Conservation (phyloP, 2,888 invertebrate species). For the Dasypolia templi region DNA sequence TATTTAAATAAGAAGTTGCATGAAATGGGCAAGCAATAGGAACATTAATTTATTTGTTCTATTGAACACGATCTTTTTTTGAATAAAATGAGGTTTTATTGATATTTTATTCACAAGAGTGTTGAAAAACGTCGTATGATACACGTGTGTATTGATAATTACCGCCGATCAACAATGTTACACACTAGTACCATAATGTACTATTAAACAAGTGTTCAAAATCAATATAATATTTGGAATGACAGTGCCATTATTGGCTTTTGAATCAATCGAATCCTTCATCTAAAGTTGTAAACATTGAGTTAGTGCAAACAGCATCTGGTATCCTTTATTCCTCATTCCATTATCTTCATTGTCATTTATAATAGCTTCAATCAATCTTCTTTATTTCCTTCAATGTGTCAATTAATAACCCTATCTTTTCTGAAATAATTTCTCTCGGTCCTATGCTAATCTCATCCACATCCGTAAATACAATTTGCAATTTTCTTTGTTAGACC, state of each 20-base stretch:
- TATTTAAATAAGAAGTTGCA: too few relatives aligned
- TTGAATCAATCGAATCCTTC: background rate
- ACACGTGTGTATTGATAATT: too few relatives aligned
- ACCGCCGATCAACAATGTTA: too few relatives aligned
- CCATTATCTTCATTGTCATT: slow-evolving; percentile 6
- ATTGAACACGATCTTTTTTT: too few relatives aligned
- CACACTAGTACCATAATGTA: too few relatives aligned
- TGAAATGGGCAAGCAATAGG: too few relatives aligned
- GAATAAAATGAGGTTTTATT: too few relatives aligned
- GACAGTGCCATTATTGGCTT: background rate
- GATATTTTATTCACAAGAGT: too few relatives aligned
- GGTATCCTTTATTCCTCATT: background rate
- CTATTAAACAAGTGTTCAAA: too few relatives aligned
- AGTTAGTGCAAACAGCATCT: background rate
- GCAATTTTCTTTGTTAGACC: slow-evolving; percentile 47
- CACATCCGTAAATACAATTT: slow-evolving; percentile 26
- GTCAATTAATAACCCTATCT: slow-evolving; percentile 19
- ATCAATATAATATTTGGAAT: background rate
- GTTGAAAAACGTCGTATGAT: too few relatives aligned
- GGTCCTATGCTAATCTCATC: slow-evolving; percentile 7
- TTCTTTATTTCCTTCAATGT: slow-evolving; percentile 5
- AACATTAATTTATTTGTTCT: too few relatives aligned
- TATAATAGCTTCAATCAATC: slow-evolving; percentile 26
- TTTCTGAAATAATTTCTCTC: slow-evolving; percentile 5
- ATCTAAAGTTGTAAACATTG: background rate